Percentiles rank a stretch among this genome's conserved stretches.
Conservation (phyloP, 2,113 vertebrate genomes). For the Gadus chalcogrammus region DNA sequence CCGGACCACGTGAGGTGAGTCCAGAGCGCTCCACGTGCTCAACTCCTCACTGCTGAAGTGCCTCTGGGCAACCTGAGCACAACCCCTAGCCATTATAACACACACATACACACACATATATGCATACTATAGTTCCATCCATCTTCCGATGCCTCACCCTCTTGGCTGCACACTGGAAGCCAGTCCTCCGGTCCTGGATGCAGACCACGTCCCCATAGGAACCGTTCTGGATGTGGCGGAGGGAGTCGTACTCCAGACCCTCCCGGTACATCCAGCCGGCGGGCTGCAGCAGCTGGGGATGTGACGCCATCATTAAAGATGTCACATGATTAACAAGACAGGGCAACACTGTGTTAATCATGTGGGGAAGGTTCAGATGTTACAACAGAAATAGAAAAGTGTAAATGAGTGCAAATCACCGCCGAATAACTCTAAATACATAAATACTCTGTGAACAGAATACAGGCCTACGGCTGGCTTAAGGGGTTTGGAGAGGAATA, state of each 20-base stretch:
- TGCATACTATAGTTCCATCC: not conserved
- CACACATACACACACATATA: not conserved
- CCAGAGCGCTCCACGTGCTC: conserved; percentile 78
- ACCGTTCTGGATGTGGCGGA: conserved; percentile 83
- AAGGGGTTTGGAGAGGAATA: too few species aligned
- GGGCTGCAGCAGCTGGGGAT: conserved; percentile 66
- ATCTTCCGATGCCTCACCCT: conserved; percentile 69
- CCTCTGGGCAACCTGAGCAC: conserved; percentile 79
- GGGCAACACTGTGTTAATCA: too few species aligned
- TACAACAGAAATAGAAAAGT: too few species aligned
- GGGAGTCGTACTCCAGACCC: conserved; percentile 80
- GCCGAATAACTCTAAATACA: too few species aligned
- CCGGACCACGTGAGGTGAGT: conserved; percentile 82
- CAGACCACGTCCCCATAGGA: conserved; percentile 92
- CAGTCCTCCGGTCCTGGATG: conserved; percentile 81
- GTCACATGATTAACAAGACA: too few species aligned
- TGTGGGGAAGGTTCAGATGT: too few species aligned
- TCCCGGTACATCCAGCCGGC: conserved; percentile 82
- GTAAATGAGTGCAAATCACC: too few species aligned
- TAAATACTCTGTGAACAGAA: too few species aligned
- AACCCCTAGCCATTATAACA: not conserved
- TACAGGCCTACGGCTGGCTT: too few species aligned
- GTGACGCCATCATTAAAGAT: conserved; percentile 12
- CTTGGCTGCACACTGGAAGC: conserved; percentile 91
- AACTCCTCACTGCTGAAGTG: conserved; percentile 86